These are phyloP conservation scores for Rhynchopsitta pachyrhyncha DNA, from an alignment of 2,113 vertebrate species.

Conservation along the genomic window DNA sequence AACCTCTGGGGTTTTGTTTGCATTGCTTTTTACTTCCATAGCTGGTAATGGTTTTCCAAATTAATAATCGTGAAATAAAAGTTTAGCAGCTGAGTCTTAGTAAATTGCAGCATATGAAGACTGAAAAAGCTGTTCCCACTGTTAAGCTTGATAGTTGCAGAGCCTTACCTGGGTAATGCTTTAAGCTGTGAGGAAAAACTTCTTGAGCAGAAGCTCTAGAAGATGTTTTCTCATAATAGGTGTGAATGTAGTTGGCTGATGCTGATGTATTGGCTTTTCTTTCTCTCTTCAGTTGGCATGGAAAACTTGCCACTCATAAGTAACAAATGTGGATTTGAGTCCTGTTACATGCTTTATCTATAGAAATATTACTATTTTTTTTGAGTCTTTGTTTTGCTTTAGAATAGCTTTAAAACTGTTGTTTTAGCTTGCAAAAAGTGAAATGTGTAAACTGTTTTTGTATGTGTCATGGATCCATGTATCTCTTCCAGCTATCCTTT, in stretches of 20 bases:
- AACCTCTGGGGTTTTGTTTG: not conserved
- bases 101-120: not conserved
- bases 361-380: not conserved
- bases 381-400: not conserved
- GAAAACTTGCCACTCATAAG: not conserved
- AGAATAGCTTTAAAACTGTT: not conserved
- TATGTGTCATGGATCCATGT: not conserved
- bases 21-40: not conserved
- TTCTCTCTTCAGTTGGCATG: not conserved
- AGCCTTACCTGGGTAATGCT: not conserved
- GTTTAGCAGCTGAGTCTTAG: not conserved
- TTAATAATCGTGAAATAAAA: not conserved
- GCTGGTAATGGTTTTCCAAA: not conserved
- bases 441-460: not conserved
- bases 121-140: not conserved
- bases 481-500: not conserved
- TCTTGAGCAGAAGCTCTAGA: not conserved
- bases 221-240: not conserved
- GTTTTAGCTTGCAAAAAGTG: not conserved
- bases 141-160: not conserved
- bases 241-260: not conserved
- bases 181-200: not conserved
- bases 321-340: not conserved
- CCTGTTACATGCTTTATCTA: not conserved
- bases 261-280: not conserved